These are phyloP conservation scores for Amphipoea oculea DNA, from an alignment of 2,888 invertebrate genomes.

Conservation along the genomic window DNA sequence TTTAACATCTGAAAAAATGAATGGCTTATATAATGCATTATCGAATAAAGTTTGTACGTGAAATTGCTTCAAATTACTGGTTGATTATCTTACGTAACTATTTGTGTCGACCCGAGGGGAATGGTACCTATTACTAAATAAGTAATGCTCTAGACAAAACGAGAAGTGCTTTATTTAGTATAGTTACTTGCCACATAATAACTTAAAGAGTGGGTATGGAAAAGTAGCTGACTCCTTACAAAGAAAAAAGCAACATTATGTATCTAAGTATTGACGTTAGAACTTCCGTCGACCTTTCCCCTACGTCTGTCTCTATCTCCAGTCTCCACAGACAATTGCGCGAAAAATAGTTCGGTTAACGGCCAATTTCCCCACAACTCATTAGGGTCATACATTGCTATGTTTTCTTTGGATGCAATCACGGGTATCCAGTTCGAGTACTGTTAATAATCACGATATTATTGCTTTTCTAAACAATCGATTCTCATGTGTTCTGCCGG, in stretches of 20 bases:
- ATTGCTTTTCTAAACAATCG: conserved; percentile 81
- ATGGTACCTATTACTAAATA: conserved; percentile 45
- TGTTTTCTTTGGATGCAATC: conserved; percentile 61
- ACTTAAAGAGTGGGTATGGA: conserved; percentile 7
- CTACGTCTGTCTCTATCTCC: conserved; percentile 17
- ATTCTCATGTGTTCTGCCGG: conserved; percentile 75
- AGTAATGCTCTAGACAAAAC: conserved; percentile 41
- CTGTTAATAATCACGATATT: conserved; percentile 64
- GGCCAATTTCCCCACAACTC: conserved; percentile 50
- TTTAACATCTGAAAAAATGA: conserved; percentile 39
- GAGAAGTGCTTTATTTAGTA: conserved; percentile 39
- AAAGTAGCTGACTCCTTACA: conserved; percentile 7
- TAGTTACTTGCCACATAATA: conserved; percentile 24
- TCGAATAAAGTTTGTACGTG: conserved; percentile 37
- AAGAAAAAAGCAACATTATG: conserved; percentile 22
- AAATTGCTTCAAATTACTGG: conserved; percentile 71
- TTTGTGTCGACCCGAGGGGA: conserved; percentile 37
- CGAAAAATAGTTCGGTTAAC: conserved; percentile 50
- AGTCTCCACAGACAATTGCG: conserved; percentile 26
- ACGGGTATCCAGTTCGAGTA: conserved; percentile 49
- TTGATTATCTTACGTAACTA: conserved; percentile 62
- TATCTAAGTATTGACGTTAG: conserved; percentile 11
- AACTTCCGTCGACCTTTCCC: conserved; percentile 21
- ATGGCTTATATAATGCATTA: neutral
- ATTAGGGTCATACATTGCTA: conserved; percentile 67